Conservation (phyloP, 64 coral and sea anemone genomes). For the Dendrophyllia cribrosa region DNA sequence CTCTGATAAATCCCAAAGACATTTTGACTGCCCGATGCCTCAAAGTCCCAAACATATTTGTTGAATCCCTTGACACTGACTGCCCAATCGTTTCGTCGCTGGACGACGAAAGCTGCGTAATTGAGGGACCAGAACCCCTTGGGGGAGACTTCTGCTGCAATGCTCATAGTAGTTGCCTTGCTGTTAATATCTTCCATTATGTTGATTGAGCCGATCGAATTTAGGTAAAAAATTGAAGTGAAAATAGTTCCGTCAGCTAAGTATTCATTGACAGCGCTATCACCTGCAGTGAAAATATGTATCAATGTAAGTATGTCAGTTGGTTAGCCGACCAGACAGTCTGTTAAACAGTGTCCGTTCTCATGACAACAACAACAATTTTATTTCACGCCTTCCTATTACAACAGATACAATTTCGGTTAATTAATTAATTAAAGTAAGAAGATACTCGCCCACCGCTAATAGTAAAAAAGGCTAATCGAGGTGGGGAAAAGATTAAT, state of each 20-base stretch:
- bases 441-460: too few species aligned
- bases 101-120: slow-evolving; percentile 39
- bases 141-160: neutral
- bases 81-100: slow-evolving; percentile 55
- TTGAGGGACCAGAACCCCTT: slow-evolving; percentile 14
- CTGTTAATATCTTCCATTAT: neutral
- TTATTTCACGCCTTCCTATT: too few species aligned
- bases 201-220: slow-evolving; percentile 11
- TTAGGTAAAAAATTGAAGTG: slow-evolving; percentile 3
- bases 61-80: slow-evolving; percentile 73
- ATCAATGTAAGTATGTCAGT: too few species aligned
- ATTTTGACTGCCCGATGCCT: slow-evolving; percentile 26
- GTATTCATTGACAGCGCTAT: neutral
- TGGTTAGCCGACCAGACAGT: too few species aligned
- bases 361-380: too few species aligned
- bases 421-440: too few species aligned
- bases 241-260: slow-evolving; percentile 5
- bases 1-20: slow-evolving; percentile 51
- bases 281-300: too few species aligned
- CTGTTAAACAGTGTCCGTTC: too few species aligned
- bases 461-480: too few species aligned
- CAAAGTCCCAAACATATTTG: slow-evolving; percentile 59
- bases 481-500: too few species aligned
- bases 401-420: too few species aligned
- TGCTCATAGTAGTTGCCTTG: neutral